Evolutionary conservation across 2,888 invertebrate genomes (phyloP), one percentile per base, ranked within the genome.

Genomic region (Epinotia bilunana): DNA sequence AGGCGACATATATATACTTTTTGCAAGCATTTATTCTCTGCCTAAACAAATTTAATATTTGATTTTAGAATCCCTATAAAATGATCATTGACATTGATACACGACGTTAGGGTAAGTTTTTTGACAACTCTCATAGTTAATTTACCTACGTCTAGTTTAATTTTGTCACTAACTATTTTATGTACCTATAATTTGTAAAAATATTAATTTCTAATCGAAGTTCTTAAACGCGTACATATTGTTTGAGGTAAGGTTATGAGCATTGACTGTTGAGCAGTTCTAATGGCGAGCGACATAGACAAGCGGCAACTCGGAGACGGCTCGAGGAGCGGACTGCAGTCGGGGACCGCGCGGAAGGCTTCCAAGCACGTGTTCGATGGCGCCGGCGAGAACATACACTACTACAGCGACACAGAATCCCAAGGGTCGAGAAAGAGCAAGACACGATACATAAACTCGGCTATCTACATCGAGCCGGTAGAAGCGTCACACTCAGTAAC

Each of bases 381-480:
- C 2, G 92, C 94, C 13, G 94, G 94, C 23, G 94, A 94, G 80
- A 88, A 93, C 75, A 81, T 91, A 39, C 90, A 91, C 74, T 92
- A 88, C 78, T 87, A 91, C 79, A 93, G 93, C 81, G 94, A 93
- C 79, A 91, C 92, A 0, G 94, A 94, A 78, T 93, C 93, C 0
- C 72, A 86, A 28, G 88, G 82, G 0, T 92, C 93, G 2, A 85
- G 87, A 64, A 90, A 91, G 72, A 92, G 91, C 82, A 93, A 89
- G 81, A 91, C 92, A 5, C 93, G 95, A 76, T 95, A 95, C 81
- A 94, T 95, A 70, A 95, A 95, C 83, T 94, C 95, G 0, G 95
- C 96, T 7, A 95, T 95, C 78, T 95, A 93, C 78, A 92, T 95
- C 2, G 95, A 95, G 83, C 90, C 92, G 0, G 87, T 94, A 0